phyloP scores from a whole-genome alignment of 2,113 vertebrate species.

The Orycteropus afer region DNA sequence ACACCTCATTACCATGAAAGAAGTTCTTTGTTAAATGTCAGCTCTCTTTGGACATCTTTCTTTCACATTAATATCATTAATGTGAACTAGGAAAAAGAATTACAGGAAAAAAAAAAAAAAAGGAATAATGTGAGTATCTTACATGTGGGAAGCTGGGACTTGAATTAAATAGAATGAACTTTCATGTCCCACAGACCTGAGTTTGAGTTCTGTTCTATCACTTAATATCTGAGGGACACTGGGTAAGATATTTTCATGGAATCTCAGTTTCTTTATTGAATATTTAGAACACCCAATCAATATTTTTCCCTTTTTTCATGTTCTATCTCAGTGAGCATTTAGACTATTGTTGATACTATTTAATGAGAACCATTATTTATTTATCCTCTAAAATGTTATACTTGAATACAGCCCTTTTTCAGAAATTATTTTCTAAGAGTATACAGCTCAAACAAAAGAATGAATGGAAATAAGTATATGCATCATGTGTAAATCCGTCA shows the following conservation, averaged over 20 bases:
- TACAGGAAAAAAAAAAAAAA: background rate
- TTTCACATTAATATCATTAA: background rate
- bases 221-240: background rate
- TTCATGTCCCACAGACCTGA: background rate
- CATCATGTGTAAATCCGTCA: background rate
- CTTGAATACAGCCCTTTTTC: background rate
- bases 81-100: background rate
- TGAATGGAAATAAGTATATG: background rate
- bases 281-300: background rate
- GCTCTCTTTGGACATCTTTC: background rate
- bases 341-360: background rate
- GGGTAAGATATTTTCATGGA: background rate
- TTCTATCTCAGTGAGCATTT: background rate
- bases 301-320: background rate
- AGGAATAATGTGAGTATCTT: background rate
- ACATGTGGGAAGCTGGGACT: rapidly evolving
- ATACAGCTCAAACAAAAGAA: background rate
- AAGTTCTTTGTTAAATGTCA: background rate
- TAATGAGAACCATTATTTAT: background rate
- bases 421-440: background rate
- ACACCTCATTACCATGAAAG: background rate
- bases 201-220: background rate
- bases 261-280: background rate
- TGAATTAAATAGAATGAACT: background rate
- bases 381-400: background rate